Conservation (phyloP, 2,888 invertebrate genomes). For the Lycaena phlaeas region DNA sequence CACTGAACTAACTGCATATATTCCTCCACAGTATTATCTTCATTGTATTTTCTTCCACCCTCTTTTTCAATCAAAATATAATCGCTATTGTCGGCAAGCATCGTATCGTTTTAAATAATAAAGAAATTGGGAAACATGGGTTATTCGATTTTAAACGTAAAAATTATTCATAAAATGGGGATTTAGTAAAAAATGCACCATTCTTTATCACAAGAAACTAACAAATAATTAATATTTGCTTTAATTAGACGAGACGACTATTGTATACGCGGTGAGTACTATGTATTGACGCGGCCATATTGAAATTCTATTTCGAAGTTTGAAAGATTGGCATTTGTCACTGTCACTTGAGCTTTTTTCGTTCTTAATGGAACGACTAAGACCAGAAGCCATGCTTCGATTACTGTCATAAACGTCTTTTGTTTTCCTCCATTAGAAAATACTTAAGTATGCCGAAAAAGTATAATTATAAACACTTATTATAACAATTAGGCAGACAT, state of each 20-base stretch:
- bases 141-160: background rate
- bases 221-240: slow-evolving; percentile 1
- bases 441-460: too few species aligned
- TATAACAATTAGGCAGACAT: too few species aligned
- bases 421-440: too few species aligned
- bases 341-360: too few species aligned
- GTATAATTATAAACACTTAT: too few species aligned
- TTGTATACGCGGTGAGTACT: slow-evolving; percentile 3
- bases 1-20: background rate
- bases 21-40: background rate
- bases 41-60: slow-evolving; percentile 2
- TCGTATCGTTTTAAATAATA: background rate
- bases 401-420: too few species aligned
- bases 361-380: too few species aligned
- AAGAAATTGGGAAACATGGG: background rate
- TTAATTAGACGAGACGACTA: background rate
- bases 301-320: background rate
- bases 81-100: slow-evolving; percentile 3
- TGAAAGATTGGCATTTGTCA: background rate
- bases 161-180: background rate
- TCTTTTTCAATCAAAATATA: background rate
- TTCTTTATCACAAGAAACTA: slow-evolving; percentile 3
- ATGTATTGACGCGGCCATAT: slow-evolving; percentile 8
- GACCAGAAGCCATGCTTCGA: too few species aligned
- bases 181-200: background rate